Conservation (phyloP, 2,113 vertebrate genomes). For the Xyliphius kryptos region DNA sequence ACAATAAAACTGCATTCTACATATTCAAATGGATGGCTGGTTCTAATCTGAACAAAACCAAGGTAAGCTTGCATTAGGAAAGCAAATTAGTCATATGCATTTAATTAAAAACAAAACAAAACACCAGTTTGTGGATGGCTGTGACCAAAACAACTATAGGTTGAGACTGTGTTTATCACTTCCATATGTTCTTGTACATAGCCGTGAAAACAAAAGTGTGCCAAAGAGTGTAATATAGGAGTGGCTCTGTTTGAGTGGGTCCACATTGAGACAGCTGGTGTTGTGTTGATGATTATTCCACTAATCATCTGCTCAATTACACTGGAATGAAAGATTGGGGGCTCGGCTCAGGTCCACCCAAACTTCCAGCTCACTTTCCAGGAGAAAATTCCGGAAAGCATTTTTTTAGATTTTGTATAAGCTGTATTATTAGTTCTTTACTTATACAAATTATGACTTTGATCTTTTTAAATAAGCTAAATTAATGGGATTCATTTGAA, state of each 20-base stretch:
- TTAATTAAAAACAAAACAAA: conserved; percentile 45
- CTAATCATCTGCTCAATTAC: conserved; percentile 77
- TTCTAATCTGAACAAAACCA: too few relatives aligned
- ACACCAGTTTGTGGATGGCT: conserved; percentile 43
- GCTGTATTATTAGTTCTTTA: too few relatives aligned
- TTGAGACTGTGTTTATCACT: conserved; percentile 51
- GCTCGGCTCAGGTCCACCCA: conserved; percentile 63
- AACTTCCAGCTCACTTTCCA: conserved; percentile 46
- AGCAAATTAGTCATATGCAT: conserved; percentile 57
- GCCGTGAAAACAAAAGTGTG: conserved; percentile 33
- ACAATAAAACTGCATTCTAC: conserved; percentile 29
- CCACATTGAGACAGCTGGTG: conserved; percentile 69
- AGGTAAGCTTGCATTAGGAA: conserved; percentile 38
- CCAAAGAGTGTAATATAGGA: conserved; percentile 27
- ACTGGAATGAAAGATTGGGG: conserved; percentile 62
- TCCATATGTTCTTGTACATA: conserved; percentile 54
- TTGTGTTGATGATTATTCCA: conserved; percentile 68
- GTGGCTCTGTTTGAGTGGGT: conserved; percentile 63
- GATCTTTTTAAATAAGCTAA: too few relatives aligned
- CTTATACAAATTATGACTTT: too few relatives aligned
- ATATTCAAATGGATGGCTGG: conserved; percentile 30
- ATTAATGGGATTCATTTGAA: too few relatives aligned
- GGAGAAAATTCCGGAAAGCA: conserved; percentile 31
- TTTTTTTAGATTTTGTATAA: too few relatives aligned
- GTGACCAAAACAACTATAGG: conserved; percentile 20